phyloP scores from a whole-genome alignment of 2,888 invertebrate genomes.

The Rotaria macrura region DNA sequence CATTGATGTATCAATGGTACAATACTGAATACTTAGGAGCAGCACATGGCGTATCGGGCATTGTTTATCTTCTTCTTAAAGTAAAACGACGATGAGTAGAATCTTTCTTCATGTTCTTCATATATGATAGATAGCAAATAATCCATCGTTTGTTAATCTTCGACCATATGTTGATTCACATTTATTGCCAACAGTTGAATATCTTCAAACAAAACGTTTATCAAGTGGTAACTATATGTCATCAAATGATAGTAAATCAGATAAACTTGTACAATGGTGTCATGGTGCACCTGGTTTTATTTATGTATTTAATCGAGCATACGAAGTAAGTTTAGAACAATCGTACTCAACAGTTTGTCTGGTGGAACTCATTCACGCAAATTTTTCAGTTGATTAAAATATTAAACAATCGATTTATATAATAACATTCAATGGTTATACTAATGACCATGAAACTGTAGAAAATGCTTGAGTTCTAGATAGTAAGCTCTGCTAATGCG shows the following conservation, averaged over 20 bases:
- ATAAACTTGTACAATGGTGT: slow-evolving; percentile 79
- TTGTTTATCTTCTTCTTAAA: slow-evolving; percentile 60
- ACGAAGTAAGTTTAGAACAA: not conserved
- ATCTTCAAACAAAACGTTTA: slow-evolving; percentile 46
- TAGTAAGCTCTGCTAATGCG: too few species aligned
- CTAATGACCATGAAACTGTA: too few species aligned
- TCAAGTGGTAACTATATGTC: slow-evolving; percentile 61
- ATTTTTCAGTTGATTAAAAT: too few species aligned
- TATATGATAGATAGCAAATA: not conserved
- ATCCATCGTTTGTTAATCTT: not conserved
- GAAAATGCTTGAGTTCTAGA: too few species aligned
- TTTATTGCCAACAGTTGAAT: slow-evolving; percentile 49
- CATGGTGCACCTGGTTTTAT: slow-evolving; percentile 80
- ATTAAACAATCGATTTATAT: too few species aligned
- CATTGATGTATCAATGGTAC: slow-evolving; percentile 70
- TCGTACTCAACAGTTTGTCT: too few species aligned
- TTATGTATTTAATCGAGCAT: slow-evolving; percentile 54
- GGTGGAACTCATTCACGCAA: too few species aligned
- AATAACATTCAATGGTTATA: too few species aligned
- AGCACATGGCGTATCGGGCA: slow-evolving; percentile 58
- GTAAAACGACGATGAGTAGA: not conserved
- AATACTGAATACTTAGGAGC: slow-evolving; percentile 64
- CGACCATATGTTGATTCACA: not conserved
- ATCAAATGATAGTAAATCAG: slow-evolving; percentile 57
- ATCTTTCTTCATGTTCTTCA: too few species aligned